Base-by-base conservation (phyloP, 2,113 vertebrate genomes). In the Oceanites oceanicus region DNA sequence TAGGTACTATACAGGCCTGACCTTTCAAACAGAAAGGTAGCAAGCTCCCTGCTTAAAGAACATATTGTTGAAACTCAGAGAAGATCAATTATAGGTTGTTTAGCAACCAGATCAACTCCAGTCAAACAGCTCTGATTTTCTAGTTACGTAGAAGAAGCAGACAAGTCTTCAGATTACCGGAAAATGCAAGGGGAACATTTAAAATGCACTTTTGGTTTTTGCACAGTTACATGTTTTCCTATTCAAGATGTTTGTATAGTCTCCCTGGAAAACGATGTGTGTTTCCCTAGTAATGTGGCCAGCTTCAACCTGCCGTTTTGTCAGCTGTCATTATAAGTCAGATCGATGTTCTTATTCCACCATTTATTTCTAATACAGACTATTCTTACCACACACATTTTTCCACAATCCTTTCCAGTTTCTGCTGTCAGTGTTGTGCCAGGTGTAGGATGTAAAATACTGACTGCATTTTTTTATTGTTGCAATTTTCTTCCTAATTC, bases 51-150 rank as follows among this genome's bases (percentile, higher is more conserved):
- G 85, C 25, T 93, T 76, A 61, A 89, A 79, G 53, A 44, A 53
- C 26, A 38, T 11, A 21, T 38, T 65, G 53, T 58, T 90, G 85
- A 92, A 86, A 90, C 26, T 34, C 56, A 58, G 70, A 32, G 74
- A 61, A 83, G 34, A 65, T 76, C 86, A 81, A 34, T 95, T 95
- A 75, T n/a, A 27, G 5, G 77, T 94, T 93, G 77, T 82, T 94
- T 96, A 90, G 77, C 93, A 94, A 75, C 80, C 32, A 67, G n/a
- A 91, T 88, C 65, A 87, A 90, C 74, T 85, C 55, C 40, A 53
- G 19, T 61, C 77, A 91, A 85, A 87, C 56, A 77, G 52, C 49
- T 72, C 70, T 73, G 58, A 91, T 94, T 93, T 97, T 88, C 52
- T 82, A 56, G 47, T 67, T 85, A 56, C 0, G 0, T 19, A 50